Evolutionary conservation across 2,888 invertebrate genomes (phyloP).

Genomic region (Drosophila anceps): DNA sequence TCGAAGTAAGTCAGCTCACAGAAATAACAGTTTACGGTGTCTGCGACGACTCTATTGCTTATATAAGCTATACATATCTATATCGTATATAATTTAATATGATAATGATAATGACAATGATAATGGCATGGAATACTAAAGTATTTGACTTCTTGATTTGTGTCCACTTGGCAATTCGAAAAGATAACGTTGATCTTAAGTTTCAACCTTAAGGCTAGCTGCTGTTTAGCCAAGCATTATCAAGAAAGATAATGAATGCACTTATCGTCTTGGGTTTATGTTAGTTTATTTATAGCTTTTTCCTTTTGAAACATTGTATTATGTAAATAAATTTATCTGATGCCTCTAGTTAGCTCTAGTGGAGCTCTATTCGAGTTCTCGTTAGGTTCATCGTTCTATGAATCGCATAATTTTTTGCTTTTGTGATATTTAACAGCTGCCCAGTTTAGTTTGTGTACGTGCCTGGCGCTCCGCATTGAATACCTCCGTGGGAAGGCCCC

Average conservation of each 20-base stretch:
- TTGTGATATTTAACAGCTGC: slow-evolving; percentile 18
- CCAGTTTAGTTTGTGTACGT: slow-evolving; percentile 52
- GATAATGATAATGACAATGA: background rate
- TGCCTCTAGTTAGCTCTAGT: background rate
- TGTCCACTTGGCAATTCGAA: background rate
- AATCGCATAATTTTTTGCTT: slow-evolving; percentile 12
- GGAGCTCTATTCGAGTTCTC: background rate
- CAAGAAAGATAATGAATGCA: background rate
- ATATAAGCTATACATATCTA: too few species aligned
- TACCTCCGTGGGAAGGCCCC: slow-evolving; percentile 50
- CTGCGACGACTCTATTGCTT: too few species aligned
- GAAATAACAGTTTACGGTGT: too few species aligned
- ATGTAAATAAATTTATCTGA: slow-evolving; percentile 8
- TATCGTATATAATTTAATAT: background rate
- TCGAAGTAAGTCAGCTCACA: too few species aligned
- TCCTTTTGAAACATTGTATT: background rate
- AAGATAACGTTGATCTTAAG: slow-evolving; percentile 9
- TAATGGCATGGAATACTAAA: background rate
- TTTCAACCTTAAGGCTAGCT: background rate
- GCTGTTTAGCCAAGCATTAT: background rate
- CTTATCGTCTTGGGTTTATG: background rate
- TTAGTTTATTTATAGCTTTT: background rate
- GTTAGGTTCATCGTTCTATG: slow-evolving; percentile 22
- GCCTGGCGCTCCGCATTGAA: slow-evolving; percentile 40
- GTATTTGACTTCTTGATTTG: background rate